Base-by-base conservation (phyloP, 2,888 invertebrate species). In the Auanema sp. region DNA sequence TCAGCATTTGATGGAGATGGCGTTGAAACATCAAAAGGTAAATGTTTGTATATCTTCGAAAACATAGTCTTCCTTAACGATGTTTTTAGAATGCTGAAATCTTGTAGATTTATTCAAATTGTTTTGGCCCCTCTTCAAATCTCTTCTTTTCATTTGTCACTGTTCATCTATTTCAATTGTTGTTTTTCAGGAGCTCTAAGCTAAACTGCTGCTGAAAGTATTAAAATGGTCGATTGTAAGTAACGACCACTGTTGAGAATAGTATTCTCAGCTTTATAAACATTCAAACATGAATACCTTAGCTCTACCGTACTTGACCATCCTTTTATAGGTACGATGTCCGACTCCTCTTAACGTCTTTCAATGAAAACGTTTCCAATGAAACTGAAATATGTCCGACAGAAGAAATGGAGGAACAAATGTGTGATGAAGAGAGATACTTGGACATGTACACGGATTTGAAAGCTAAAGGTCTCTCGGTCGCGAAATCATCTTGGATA, bases 371-470 rank as follows among this genome's bases (percentile, higher is more conserved):
- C 84, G 52, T 40, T 12, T 33, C 55, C 3, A 91, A 92, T 84
- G 58, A 61, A 1, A 69, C 68, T 21, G 65, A 69, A 11, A 50
- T 23, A 16, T 73, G 69, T 53, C 66, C 72, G 11, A 73, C 75
- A 16, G 80, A 80, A 54, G 87, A 88, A 75, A 89, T 90, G 67
- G 89, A 94, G 72, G 97, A 98, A 85, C 90, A 91, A 81, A 87
- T 92, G 60, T 95, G 95, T 86, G 95, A 98, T 84, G 92, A 93
- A 84, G 97, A 98, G 87, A 88, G 97, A 53, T 98, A 94, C 86
- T 87, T 91, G 66, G 93, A 92, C 21, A 88, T 97, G 54, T 90
- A 91, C 83, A 90, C 90, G 64, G 92, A 93, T 85, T 91, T 93
- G 81, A 90, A 84, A 92, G 93, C 18, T 12, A 40, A 50, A 16